Base-by-base conservation (phyloP, 2,113 vertebrate genomes). In the Parus major region DNA sequence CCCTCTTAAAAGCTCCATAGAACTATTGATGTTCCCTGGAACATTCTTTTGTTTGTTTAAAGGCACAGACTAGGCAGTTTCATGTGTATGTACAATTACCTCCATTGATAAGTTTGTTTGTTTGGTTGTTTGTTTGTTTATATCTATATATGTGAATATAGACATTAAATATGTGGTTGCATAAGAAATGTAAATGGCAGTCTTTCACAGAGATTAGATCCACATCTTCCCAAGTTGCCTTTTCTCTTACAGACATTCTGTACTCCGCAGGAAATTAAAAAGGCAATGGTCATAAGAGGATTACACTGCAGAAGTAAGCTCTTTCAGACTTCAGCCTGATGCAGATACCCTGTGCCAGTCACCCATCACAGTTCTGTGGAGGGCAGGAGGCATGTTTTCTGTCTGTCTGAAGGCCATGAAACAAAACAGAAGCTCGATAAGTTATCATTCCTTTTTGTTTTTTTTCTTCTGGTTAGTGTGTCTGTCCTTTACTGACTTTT, bases 391-490 rank as follows among this genome's bases (percentile, higher is more conserved):
- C 7, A 35, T 12, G 6, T 65, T 72, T 12, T 44, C 35, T 47
- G 22, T 44, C 46, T 69, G 57, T 41, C 41, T 69, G 49, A 17
- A 77, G 2, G 8, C 6, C 49, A 27, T 53, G 59, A 91, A 76
- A 69, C 49, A 71, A 76, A 85, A 18, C 31, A 76, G 57, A 85
- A 56, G 8, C 15, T 60, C 6, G 5, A 27, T 36, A 82, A 90
- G 2, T 36, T 60, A 52, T 36, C 11, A 19, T 21, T 65, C 4
- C 1, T 12, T 21, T 55, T 35, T 27, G 23, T 5, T 12, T 14
- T 12, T 31, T n/a, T n/a, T 1, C 0, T 6, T 5, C 21, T 33
- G 21, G 35, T 19, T 49, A 82, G 65, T 2, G 2, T 3, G 5
- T 9, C 10, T 33, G 13, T 55, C 27, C 12, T 24, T 71, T 61